A percentile compares a stretch with the other conserved stretches of the same genome.
Conservation (phyloP, 2,888 invertebrate genomes). For the Ommatoiulus sabulosus region DNA sequence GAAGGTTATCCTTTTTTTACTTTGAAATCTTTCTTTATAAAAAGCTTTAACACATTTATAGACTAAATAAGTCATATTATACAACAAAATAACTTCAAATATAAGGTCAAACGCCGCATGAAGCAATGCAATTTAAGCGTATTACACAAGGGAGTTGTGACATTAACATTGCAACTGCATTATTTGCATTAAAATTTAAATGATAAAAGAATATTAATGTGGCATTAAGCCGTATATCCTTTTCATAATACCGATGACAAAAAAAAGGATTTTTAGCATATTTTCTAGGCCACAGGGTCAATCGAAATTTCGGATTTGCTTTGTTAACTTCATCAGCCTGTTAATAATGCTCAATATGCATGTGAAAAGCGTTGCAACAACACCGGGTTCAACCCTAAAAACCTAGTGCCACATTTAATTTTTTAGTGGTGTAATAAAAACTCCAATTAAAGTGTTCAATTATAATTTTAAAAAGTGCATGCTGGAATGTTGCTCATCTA, state of each 20-base stretch:
- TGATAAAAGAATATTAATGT: not conserved
- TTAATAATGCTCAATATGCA: not conserved
- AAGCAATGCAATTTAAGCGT: not conserved
- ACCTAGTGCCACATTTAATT: constrained; percentile 33
- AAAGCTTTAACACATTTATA: no score
- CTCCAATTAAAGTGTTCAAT: not conserved
- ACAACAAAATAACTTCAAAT: not conserved
- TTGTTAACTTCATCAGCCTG: not conserved
- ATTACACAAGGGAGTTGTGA: not conserved
- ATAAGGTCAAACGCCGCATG: not conserved
- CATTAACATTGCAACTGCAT: constrained; percentile 20
- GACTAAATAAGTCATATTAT: no score
- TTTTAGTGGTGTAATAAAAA: not conserved
- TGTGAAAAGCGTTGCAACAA: not conserved
- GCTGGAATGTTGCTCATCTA: not conserved
- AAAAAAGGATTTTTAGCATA: constrained; percentile 13
- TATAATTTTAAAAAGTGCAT: not conserved
- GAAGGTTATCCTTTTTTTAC: no score
- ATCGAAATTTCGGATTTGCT: not conserved
- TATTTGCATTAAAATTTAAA: not conserved
- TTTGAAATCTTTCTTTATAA: no score
- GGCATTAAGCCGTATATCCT: not conserved
- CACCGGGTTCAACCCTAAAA: not conserved
- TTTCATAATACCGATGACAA: not conserved
- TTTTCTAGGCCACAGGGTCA: constrained; percentile 37